Percentiles rank a stretch among this genome's conserved stretches.
Evolutionary conservation across 1,140 invertebrate species (phyloP).

Genomic region (Drusus annulatus): DNA sequence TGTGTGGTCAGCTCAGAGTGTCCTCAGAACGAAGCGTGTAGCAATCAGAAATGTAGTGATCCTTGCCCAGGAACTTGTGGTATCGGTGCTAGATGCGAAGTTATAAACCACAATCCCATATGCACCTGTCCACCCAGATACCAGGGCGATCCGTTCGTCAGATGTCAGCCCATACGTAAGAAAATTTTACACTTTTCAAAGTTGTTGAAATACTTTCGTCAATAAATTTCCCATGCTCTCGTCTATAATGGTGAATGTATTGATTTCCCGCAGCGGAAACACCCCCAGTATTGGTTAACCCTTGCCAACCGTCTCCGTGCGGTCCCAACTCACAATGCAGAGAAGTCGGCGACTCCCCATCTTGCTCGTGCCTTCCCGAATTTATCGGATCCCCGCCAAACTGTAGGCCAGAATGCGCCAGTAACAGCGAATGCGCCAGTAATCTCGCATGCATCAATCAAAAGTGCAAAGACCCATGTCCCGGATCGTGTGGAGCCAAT

Average conservation of each 20-base stretch:
- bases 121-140: conserved; percentile 75
- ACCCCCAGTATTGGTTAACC: conserved; percentile 70
- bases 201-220: conserved; percentile 63
- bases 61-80: conserved; percentile 72
- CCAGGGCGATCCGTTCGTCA: conserved; percentile 77
- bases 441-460: conserved; percentile 78
- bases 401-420: conserved; percentile 78
- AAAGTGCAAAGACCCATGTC: conserved; percentile 80
- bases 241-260: conserved; percentile 2
- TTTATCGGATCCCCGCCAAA: conserved; percentile 77
- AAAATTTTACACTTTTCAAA: conserved; percentile 75
- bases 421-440: conserved; percentile 76
- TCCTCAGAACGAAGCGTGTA: conserved; percentile 74
- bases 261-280: conserved; percentile 68
- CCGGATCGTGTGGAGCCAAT: conserved; percentile 76
- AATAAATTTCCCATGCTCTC: not conserved
- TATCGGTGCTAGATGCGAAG: conserved; percentile 72
- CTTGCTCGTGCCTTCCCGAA: conserved; percentile 77
- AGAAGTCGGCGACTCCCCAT: conserved; percentile 73
- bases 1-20: conserved; percentile 77
- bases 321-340: conserved; percentile 80
- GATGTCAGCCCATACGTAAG: conserved; percentile 73
- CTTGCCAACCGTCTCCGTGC: conserved; percentile 81
- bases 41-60: conserved; percentile 70
- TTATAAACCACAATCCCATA: conserved; percentile 74